Evolutionary conservation across 2,113 vertebrate species (phyloP).

Genomic region (Emydocephalus ijimae): DNA sequence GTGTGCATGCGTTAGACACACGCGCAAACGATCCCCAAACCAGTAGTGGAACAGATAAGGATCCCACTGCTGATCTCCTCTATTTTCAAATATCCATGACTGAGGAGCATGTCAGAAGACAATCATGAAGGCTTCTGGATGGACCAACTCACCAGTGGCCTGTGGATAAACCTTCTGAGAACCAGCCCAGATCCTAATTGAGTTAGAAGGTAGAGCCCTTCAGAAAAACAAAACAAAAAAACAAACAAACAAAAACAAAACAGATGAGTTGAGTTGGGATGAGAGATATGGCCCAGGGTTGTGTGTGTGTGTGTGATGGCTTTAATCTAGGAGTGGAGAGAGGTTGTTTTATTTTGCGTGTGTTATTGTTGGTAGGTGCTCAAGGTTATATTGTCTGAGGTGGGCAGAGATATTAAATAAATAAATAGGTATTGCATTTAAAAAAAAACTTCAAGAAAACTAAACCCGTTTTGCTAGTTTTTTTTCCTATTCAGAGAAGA

Average conservation of each 20-base stretch:
- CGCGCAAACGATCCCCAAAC: no score
- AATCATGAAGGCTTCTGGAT: not conserved
- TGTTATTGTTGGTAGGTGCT: not conserved
- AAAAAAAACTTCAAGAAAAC: slow-evolving; percentile 47
- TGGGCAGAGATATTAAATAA: slow-evolving; percentile 32
- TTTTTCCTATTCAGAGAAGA: slow-evolving; percentile 53
- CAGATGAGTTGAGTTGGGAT: not conserved
- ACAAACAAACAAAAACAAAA: no score
- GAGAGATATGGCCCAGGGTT: not conserved
- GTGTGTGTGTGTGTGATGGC: not conserved
- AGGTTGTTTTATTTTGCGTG: not conserved
- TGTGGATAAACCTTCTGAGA: not conserved
- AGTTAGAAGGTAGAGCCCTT: not conserved
- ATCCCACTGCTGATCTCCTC: not conserved
- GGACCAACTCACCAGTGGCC: not conserved
- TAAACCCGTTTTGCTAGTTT: slow-evolving; percentile 57
- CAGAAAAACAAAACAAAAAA: not conserved
- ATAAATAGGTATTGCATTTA: slow-evolving; percentile 37
- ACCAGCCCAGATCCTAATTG: not conserved
- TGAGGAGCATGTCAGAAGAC: not conserved
- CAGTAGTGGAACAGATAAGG: no score
- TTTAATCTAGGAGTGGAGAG: not conserved
- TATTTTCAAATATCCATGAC: not conserved
- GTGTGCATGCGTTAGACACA: no score
- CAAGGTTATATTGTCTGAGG: not conserved